Evolutionary conservation across 2,113 vertebrate genomes (phyloP).

Genomic region (Mesocricetus auratus): DNA sequence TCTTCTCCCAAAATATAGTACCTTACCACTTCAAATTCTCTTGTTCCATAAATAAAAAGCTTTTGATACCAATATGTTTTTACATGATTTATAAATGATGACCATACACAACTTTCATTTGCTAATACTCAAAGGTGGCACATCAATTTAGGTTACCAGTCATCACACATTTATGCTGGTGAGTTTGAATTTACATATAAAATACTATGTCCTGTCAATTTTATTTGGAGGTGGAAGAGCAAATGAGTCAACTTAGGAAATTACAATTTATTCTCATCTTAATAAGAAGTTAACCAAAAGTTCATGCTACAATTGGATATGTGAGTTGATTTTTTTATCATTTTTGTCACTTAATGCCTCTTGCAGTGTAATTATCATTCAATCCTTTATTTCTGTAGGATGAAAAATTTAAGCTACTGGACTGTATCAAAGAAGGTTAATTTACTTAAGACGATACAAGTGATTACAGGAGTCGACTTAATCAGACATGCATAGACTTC

Average conservation of each 20-base stretch:
- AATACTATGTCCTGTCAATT: background rate
- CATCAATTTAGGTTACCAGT: background rate
- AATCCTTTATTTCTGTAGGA: background rate
- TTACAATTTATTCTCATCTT: background rate
- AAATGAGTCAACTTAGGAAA: background rate
- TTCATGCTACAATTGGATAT: background rate
- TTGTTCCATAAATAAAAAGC: background rate
- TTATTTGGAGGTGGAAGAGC: background rate
- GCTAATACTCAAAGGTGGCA: conserved; percentile 13
- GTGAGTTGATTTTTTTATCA: background rate
- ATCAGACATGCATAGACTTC: background rate
- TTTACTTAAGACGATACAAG: conserved; percentile 12
- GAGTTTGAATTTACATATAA: background rate
- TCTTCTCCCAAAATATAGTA: background rate
- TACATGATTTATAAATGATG: conserved; percentile 33
- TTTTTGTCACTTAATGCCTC: background rate
- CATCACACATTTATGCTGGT: background rate
- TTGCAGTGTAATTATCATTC: background rate
- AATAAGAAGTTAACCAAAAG: conserved; percentile 11
- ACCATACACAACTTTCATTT: background rate
- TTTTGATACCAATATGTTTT: background rate
- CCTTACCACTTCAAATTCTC: background rate
- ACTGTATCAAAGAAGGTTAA: background rate
- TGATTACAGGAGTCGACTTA: background rate
- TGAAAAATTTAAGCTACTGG: background rate